phyloP scores from a whole-genome alignment of 2,888 invertebrate genomes.

The Drosophila pseudotalamancana region DNA sequence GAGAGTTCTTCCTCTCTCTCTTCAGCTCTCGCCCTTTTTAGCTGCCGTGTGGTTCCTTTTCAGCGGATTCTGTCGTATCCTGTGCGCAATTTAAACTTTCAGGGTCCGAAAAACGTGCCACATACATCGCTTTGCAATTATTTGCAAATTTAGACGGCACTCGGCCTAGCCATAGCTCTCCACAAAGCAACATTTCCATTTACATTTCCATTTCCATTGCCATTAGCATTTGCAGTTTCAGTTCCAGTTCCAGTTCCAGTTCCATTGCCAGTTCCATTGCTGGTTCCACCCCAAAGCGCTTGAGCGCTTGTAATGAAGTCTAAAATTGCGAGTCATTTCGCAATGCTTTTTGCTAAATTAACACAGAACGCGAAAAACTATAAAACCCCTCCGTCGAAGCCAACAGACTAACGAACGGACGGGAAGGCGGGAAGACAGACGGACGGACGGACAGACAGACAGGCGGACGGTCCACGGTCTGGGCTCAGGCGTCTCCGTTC shows the following conservation, averaged over 20 bases:
- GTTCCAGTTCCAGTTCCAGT: conserved; percentile 3
- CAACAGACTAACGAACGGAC: too few species aligned
- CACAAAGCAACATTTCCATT: conserved; percentile 9
- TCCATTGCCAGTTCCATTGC: background rate
- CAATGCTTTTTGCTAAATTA: conserved; percentile 78
- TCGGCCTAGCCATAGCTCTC: conserved; percentile 3
- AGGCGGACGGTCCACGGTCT: conserved; percentile 12
- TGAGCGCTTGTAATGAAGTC: conserved; percentile 67
- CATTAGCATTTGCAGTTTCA: conserved; percentile 1
- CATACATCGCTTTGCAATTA: conserved; percentile 28
- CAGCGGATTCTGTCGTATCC: conserved; percentile 29
- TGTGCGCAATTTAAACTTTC: conserved; percentile 28
- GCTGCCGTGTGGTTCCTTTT: conserved; percentile 2
- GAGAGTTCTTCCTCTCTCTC: background rate
- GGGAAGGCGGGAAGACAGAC: too few species aligned
- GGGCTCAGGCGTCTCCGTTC: conserved; percentile 28
- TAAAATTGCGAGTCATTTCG: conserved; percentile 72
- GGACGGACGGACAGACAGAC: too few species aligned
- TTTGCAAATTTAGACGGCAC: conserved; percentile 18
- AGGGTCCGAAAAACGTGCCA: conserved; percentile 7
- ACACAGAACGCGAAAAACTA: conserved; percentile 61
- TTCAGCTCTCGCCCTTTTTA: background rate
- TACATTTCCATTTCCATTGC: background rate
- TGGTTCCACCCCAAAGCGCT: conserved; percentile 37
- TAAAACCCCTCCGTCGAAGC: conserved; percentile 37